Base-by-base conservation (phyloP, 2,888 invertebrate genomes). In the Agonopterix subpropinquella region DNA sequence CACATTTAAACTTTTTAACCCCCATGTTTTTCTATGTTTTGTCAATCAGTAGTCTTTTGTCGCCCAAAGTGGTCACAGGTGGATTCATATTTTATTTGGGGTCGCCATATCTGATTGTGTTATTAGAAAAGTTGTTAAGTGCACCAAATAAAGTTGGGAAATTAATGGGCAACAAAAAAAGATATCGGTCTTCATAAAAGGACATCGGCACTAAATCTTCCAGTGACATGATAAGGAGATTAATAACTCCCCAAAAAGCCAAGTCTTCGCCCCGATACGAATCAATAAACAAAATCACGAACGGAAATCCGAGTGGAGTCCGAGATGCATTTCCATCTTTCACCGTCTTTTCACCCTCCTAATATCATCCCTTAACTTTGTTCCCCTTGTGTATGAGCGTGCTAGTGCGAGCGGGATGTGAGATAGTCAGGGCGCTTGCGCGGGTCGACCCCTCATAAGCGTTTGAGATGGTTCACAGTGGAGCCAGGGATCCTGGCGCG, bases 291-390 rank as follows among this genome's bases (percentile, higher is more conserved):
- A 83, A 86, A 85, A 86, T 88, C 86, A 83, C 80, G 68, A 79
- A 77, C 83, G 87, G 87, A 88, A 86, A 87, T 86, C 86, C 85
- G 86, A 84, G 80, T 84, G 72, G 72, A 80, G 80, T 82, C 77
- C 78, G 78, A 85, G 84, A 87, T 88, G 87, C 86, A 88, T 84
- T 87, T 86, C 86, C 86, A 86, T 85, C 84, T 83, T 84, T 81
- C 84, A 80, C 75, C 80, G 83, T 83, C 81, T 83, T 77, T 79
- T 80, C 85, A 86, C 87, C 87, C 87, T 85, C 82, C 84, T 77
- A 80, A 82, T 69, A 80, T 76, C 83, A 79, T 83, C 86, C 86
- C 84, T 65, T 78, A 80, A 79, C 69, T 75, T 75, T 65, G 61
- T 65, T 69, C 66, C 67, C 74, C 65, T 65, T 73, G 42, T 11